Evolutionary conservation across 2,113 vertebrate genomes (phyloP), one percentile per base, ranked within the genome.

Genomic region (Pongo pygmaeus): DNA sequence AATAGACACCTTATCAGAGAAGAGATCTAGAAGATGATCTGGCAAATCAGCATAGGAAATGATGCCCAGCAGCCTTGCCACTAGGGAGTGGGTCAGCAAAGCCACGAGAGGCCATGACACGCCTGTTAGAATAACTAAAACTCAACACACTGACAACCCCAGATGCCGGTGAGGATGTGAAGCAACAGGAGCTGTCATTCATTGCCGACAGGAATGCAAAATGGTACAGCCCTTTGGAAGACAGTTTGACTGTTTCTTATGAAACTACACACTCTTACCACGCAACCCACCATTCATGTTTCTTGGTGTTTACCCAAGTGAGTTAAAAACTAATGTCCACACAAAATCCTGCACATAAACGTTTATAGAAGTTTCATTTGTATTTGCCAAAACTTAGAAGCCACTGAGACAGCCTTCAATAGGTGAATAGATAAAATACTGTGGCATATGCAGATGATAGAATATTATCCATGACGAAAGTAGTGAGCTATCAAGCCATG

Each of bases 231-330:
- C 32, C 64, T 35, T 25, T 3, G 79, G 50, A 46, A 27, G 67
- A 50, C 35, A 7, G 78, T 17, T 52, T 8, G 59, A 55, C 77
- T 0, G n/a, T 14, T 85, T 17, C 30, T 50, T 20, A 11, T 32
- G 6, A 48, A 25, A 59, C 9, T 30, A 12, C 48, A 30, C 1
- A 35, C 0, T 70, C 40, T 23, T 6, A 3, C 18, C 9, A 0
- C 1, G 1, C 2, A 1, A 48, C 4, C n/a, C 69, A 3, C 16
- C 3, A 1, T 18, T n/a, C 64, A 2, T 3, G 18, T 8, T 40
- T 46, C 78, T 85, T 23, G 4, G 22, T 43, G 17, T 32, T 72
- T 35, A 18, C 16, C 50, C 11, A 32, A 38, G 40, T 17, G 18
- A 48, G 23, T 20, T 75, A 22, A 72, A 64, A 78, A 25, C 48